Evolutionary conservation across 2,888 invertebrate genomes (phyloP), one percentile per base, ranked within the genome.

Genomic region (Iselma pallidipennis): DNA sequence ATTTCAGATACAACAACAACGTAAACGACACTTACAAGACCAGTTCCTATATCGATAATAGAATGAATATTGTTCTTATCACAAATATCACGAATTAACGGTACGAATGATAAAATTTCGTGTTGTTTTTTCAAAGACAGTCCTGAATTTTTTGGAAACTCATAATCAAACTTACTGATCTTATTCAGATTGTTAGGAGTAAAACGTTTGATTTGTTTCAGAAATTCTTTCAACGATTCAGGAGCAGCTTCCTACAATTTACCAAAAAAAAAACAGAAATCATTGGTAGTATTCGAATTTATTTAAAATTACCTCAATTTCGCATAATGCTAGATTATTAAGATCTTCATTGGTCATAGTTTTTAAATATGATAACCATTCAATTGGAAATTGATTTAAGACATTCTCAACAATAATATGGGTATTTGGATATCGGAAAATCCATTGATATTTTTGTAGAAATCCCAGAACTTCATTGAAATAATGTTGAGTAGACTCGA

Each of bases 41-140:
- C 92, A 14, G 89, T 87, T 12, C 92, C 92, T 71, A 92, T 84
- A 79, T 92, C 92, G 0, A 92, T 83, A 19, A 92, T 81, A 1
- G 85, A 79, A 51, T 84, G 77, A 59, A 87, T 84, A 6, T 80
- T 76, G 6, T 77, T 74, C 26, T 80, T 68, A n/a, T 74, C 69
- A 70, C 88, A 89, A 50, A 85, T 71, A 19, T 79, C 70, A 58
- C 84, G 79, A 19, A 89, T 83, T 68, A 87, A 80, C 29, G 84
- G 80, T 1, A 89, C 85, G 51, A 92, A 78, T 68, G 85, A 81
- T 10, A 84, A 69, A 49, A 92, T 89, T 82, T 92, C 92, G 67
- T 92, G 90, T 62, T 83, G 83, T 76, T 92, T 92, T 73, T 92
- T 92, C 0, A 71, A 66, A 66, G 84, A 85, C 54, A 91, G 74